Conservation (phyloP, 2,113 vertebrate species). For the Poecile atricapillus region DNA sequence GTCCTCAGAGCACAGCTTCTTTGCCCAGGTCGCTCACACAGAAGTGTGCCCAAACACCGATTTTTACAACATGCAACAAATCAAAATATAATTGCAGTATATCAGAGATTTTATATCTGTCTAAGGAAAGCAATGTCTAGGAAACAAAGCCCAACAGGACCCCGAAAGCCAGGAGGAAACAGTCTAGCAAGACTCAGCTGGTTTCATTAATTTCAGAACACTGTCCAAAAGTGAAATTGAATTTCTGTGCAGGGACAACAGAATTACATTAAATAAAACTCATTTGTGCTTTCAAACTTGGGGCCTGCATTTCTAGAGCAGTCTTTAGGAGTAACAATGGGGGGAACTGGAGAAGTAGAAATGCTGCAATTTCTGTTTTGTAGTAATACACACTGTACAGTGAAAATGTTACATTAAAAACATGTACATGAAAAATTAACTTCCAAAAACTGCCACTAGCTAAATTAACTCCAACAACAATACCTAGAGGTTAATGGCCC, state of each 20-base stretch:
- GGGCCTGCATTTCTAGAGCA: neutral
- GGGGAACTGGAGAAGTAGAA: neutral
- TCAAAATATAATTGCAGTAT: neutral
- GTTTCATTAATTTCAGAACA: neutral
- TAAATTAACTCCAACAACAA: neutral
- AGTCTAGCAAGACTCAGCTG: neutral
- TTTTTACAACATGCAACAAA: neutral
- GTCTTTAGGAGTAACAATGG: neutral
- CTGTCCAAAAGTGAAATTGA: neutral
- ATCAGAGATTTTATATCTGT: neutral
- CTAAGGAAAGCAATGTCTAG: neutral
- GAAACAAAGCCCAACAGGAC: neutral
- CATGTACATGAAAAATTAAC: neutral
- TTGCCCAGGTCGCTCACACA: neutral
- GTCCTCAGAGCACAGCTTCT: neutral
- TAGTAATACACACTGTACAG: neutral
- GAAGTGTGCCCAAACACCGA: neutral
- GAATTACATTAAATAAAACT: neutral
- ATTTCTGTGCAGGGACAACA: neutral
- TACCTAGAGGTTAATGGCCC: neutral
- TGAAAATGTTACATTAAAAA: neutral
- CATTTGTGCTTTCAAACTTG: neutral
- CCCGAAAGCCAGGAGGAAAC: neutral
- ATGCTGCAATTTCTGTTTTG: neutral
- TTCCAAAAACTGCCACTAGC: neutral